Evolutionary conservation across 2,113 vertebrate genomes (phyloP).

Genomic region (Corynorhinus townsendii): DNA sequence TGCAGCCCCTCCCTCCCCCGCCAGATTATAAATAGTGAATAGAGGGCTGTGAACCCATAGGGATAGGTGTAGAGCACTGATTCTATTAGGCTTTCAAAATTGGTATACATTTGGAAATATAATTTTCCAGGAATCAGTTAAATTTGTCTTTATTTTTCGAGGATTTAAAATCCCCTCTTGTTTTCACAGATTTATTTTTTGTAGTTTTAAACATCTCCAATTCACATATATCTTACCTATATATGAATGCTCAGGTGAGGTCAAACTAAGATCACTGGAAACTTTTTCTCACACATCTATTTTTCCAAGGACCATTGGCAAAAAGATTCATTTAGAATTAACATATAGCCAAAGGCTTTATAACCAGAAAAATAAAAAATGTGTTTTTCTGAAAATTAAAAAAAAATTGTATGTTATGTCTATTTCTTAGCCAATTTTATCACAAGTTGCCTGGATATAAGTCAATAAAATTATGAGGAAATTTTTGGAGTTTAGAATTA

Average conservation of each 20-base stretch:
- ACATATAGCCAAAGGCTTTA: background rate
- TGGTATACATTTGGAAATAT: background rate
- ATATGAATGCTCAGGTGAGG: background rate
- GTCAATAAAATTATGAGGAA: background rate
- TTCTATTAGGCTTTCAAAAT: background rate
- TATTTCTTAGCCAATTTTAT: background rate
- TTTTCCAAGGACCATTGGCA: background rate
- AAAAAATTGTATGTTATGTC: background rate
- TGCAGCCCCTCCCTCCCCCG: fast-evolving
- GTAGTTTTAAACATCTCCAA: background rate
- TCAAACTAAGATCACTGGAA: background rate
- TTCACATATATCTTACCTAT: background rate
- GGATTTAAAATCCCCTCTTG: background rate
- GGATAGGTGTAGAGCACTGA: background rate
- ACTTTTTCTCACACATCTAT: background rate
- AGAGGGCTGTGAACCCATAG: background rate
- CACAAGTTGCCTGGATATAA: background rate
- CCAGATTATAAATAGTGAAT: background rate
- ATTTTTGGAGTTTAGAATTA: background rate
- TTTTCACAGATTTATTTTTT: background rate
- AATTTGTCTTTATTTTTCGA: background rate
- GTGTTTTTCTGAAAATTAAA: background rate
- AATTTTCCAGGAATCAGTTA: background rate
- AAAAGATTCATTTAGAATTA: slow-evolving; percentile 9
- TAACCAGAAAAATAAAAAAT: background rate